Conservation (phyloP, 1,140 invertebrate species). For the Drosophila ficusphila region DNA sequence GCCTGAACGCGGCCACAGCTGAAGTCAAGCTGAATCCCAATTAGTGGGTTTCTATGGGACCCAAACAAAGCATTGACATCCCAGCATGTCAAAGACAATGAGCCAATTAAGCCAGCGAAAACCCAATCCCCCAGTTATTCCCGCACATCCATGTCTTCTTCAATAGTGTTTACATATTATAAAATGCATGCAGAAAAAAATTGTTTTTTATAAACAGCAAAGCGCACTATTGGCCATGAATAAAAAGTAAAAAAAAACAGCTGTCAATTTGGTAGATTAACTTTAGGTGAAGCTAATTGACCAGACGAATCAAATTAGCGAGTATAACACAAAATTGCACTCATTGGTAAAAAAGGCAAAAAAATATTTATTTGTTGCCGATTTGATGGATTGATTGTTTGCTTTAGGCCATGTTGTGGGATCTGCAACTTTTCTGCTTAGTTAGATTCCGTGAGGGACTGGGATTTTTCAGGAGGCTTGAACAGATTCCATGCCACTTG, state of each 20-base stretch:
- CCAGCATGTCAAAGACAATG: slow-evolving; percentile 46
- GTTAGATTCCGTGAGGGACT: slow-evolving; percentile 17
- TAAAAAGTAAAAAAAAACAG: slow-evolving; percentile 42
- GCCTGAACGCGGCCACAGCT: slow-evolving; percentile 73
- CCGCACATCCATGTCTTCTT: slow-evolving; percentile 32
- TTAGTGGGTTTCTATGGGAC: slow-evolving; percentile 38
- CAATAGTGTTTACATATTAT: slow-evolving; percentile 45
- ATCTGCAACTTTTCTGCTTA: slow-evolving; percentile 34
- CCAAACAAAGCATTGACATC: slow-evolving; percentile 16
- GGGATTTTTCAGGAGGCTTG: neutral
- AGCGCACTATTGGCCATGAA: slow-evolving; percentile 52
- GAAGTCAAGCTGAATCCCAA: slow-evolving; percentile 83
- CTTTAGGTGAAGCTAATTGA: too few relatives aligned
- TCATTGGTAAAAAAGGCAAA: slow-evolving; percentile 44
- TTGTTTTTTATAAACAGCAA: slow-evolving; percentile 28
- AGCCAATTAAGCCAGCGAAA: slow-evolving; percentile 49
- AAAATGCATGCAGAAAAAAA: slow-evolving; percentile 18
- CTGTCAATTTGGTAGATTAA: neutral
- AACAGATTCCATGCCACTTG: slow-evolving; percentile 45
- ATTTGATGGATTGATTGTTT: slow-evolving; percentile 51
- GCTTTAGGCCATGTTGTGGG: slow-evolving; percentile 1
- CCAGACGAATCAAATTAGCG: too few relatives aligned
- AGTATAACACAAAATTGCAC: too few relatives aligned
- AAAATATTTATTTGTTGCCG: slow-evolving; percentile 14
- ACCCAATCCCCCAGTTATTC: neutral